Evolutionary conservation across 2,888 invertebrate genomes (phyloP), one percentile per base, ranked within the genome.

Genomic region (Lydus trimaculatus): DNA sequence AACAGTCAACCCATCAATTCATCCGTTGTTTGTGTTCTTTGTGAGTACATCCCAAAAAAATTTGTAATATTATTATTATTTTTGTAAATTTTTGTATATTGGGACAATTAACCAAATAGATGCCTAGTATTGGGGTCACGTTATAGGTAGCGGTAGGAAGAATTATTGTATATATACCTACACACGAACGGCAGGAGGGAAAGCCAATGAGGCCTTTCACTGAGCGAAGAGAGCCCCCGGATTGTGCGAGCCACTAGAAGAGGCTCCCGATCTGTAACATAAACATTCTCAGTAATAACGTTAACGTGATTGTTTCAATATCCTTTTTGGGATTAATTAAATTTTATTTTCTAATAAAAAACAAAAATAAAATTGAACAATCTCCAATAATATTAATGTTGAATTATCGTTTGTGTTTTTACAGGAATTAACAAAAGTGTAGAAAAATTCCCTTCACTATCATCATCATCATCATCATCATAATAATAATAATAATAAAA

Each of bases 191-290:
- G 67, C 67, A 67, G 67, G 63, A 67, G 67, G 63, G 67, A 63
- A 67, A 63, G 60, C 63, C 67, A 67, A 63, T 60, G 33, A 60
- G 56, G 56, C 56, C 56, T 56, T 56, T 56, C 56, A 56, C 56
- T 56, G 56, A 15, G 25, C 13, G 56, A 56, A 56, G 56, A 56
- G 56, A 56, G 56, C 56, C 56, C 56, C 56, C 56, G 56, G 56
- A 56, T 56, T 7, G n/a, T n/a, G 56, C 56, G 15, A 28, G 74
- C 71, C 74, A 72, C 74, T 71, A 62, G 48, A 60, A 64, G 58
- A 60, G 64, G 72, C 74, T 72, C 66, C 74, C 69, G 72, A 74
- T 71, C 71, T 72, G 65, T 72, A 74, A 71, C 73, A 71, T 61
- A 28, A 56, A 25, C 28, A 48, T 48, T 48, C 48, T 23, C 48